These are phyloP conservation scores for Sinhomidia bicolor DNA, from an alignment of 2,888 invertebrate species.

Conservation along the genomic window DNA sequence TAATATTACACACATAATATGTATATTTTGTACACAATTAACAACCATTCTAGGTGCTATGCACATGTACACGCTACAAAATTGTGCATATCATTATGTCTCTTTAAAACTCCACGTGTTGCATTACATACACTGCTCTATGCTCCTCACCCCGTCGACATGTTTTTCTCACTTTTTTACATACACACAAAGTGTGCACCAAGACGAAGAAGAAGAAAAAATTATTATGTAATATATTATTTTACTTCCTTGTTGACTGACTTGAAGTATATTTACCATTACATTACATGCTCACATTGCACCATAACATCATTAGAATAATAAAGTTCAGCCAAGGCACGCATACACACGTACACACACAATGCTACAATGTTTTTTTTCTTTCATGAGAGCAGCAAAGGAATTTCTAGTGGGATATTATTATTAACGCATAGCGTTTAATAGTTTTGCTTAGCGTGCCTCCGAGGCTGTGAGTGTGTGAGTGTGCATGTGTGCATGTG, in stretches of 20 bases:
- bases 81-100: constrained; percentile 1
- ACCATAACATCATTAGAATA: neutral
- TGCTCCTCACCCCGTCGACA: neutral
- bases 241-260: constrained; percentile 42
- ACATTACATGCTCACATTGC: neutral
- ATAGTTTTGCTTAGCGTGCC: too few relatives aligned
- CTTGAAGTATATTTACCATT: neutral
- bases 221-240: constrained; percentile 27
- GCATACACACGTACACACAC: too few relatives aligned
- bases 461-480: too few relatives aligned
- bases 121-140: neutral
- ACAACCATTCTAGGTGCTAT: neutral
- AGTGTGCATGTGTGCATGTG: too few relatives aligned
- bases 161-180: constrained; percentile 6
- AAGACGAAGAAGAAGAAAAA: neutral
- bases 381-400: too few relatives aligned
- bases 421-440: too few relatives aligned
- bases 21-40: neutral
- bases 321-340: neutral
- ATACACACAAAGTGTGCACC: neutral
- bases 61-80: too few relatives aligned
- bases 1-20: too few relatives aligned
- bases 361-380: neutral
- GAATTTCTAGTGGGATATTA: neutral
- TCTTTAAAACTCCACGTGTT: constrained; percentile 32